Evolutionary conservation across 2,888 invertebrate species (phyloP), one percentile per base, ranked within the genome.

Genomic region (Nemotelus nigrinus): DNA sequence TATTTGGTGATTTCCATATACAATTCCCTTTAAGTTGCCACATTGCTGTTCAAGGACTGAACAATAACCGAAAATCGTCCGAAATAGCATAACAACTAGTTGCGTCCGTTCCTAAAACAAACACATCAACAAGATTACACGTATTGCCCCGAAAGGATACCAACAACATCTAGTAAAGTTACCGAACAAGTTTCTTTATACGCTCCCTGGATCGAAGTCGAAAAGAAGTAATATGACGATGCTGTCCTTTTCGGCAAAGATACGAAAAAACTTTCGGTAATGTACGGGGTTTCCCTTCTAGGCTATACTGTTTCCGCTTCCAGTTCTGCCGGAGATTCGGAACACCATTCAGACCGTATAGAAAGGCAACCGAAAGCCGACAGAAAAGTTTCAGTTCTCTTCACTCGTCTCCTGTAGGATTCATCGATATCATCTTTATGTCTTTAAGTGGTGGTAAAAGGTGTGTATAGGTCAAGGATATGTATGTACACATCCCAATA

Each of bases 401-500:
- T 63, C 63, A 5, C 44, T 39, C 8, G 65, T 44, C 55, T 58
- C 47, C 58, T 72, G n/a, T 25, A 60, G 60, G 58, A 44, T 48
- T 63, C 63, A 63, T 74, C 74, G 63, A 74, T 25, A 74, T 74
- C 74, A 74, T 74, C 74, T 48, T 74, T 63, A 74, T 74, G 74
- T 48, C 63, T 25, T 41, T 48, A 74, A 74, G 74, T 74, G 74
- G 74, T 74, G 63, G 60, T 74, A 74, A 60, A 50, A 47, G 74
- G 60, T 74, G 50, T 74, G 74, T 63, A n/a, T 63, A 63, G 74
- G 63, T 74, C 74, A 74, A 74, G 74, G 74, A 74, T 74, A 58
- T 67, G 43, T 70, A 8, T 50, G 8, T 53, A 60, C 48, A 47
- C 39, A 44, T 25, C 25, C 25, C 25, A 25, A 25, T 25, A 25